phyloP scores from a whole-genome alignment of 2,113 vertebrate genomes.

The Puma concolor region DNA sequence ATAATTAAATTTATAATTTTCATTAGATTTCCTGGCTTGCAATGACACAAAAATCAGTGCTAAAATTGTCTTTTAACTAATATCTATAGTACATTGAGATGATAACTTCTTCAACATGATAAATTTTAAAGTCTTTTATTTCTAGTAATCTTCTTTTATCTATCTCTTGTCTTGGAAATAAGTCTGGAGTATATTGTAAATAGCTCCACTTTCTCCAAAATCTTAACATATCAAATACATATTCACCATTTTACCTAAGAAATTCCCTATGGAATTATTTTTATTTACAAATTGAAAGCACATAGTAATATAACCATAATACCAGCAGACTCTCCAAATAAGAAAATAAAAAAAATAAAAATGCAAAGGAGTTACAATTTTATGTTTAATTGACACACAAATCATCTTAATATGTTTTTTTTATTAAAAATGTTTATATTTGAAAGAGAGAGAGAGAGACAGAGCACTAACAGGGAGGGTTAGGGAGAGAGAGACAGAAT shows the following conservation, averaged over 20 bases:
- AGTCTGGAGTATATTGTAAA: not conserved
- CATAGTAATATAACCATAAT: not conserved
- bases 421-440: no score
- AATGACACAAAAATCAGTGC: not conserved
- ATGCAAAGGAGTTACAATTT: not conserved
- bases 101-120: not conserved
- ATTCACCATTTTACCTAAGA: not conserved
- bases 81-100: not conserved
- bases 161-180: not conserved
- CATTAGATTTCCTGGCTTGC: not conserved
- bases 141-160: not conserved
- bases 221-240: not conserved
- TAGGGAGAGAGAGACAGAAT: no score
- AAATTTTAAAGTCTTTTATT: not conserved
- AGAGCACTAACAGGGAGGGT: no score
- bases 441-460: no score
- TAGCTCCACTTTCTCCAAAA: not conserved
- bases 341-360: not conserved
- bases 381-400: not conserved
- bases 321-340: not conserved
- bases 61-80: not conserved
- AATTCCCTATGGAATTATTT: not conserved
- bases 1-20: not conserved
- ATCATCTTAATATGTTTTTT: not conserved
- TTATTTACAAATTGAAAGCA: not conserved